A percentile compares a stretch with the other conserved stretches of the same genome.
phyloP scores from a whole-genome alignment of 2,888 invertebrate species.

The Rhagonycha lutea region DNA sequence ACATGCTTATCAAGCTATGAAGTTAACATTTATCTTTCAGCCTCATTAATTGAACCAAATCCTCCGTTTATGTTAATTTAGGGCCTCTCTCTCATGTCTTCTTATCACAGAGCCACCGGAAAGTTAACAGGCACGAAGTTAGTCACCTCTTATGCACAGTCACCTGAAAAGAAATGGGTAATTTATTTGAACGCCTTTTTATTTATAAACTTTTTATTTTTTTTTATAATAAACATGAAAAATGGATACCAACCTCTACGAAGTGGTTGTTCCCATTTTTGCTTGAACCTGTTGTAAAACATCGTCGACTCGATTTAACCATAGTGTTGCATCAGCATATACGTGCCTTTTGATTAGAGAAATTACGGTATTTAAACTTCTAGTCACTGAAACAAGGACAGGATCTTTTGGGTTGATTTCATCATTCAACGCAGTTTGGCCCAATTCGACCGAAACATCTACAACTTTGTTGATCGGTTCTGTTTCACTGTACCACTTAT shows the following conservation, averaged over 20 bases:
- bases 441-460: slow-evolving; percentile 62
- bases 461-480: slow-evolving; percentile 66
- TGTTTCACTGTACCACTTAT: slow-evolving; percentile 62
- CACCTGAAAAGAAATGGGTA: neutral
- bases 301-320: slow-evolving; percentile 44
- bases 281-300: slow-evolving; percentile 3
- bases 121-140: neutral
- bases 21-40: neutral
- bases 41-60: neutral
- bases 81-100: too few species aligned
- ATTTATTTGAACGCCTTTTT: neutral
- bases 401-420: slow-evolving; percentile 45
- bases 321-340: slow-evolving; percentile 46
- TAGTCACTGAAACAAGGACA: slow-evolving; percentile 45
- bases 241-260: neutral
- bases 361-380: slow-evolving; percentile 49
- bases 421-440: slow-evolving; percentile 61
- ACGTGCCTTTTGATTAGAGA: slow-evolving; percentile 53
- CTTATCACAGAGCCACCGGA: neutral
- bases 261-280: neutral
- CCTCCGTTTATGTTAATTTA: neutral
- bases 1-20: neutral
- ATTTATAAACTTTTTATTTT: too few species aligned
- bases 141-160: neutral
- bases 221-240: neutral